Base-by-base conservation (phyloP, 2,113 vertebrate genomes). In the Bufo gargarizans region DNA sequence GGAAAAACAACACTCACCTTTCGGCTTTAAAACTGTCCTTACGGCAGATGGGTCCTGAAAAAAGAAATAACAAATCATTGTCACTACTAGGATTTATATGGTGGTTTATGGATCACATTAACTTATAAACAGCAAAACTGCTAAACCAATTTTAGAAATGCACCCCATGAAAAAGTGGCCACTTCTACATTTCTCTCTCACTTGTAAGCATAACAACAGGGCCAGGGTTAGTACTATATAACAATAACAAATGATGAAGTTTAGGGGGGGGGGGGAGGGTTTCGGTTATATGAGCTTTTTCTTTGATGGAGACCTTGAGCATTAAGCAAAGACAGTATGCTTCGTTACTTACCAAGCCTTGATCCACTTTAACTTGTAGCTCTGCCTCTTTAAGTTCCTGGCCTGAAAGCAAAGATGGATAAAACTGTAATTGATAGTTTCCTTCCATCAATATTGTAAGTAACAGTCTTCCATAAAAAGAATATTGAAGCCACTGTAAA, bases 311-410 rank as follows among this genome's bases (percentile, higher is more conserved):
- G 33, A 33, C 33, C 33, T 33, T 58, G 56, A 58, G 56, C 7
- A 58, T 58, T 58, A 58, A 58, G 59, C 0, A 19, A 19, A 19
- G 16, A 6, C 5, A 47, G 72, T 76, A 19, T 17, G 8, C 20
- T 33, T 33, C 6, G 11, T 71, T 61, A 82, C 80, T 74, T 58
- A 88, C 86, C 86, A 83, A 83, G 74, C 20, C 33, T n/a, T 47
- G 56, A 10, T 76, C 47, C 13, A 63, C 10, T 83, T 76, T 88
- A 9, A 59, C 79, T 10, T 9, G 49, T 58, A 11, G 13, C 16
- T 83, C n/a, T 63, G 56, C 6, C 10, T 63, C 76, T 58, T 58
- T 82, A 12, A 49, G 2, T 11, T 47, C 56, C 47, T 88, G 49
- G 9, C 10, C 85, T 69, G 16, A 22, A 67, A 20, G 17, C 3